These are phyloP conservation scores for Drosophila fuyamai DNA, from an alignment of 1,140 invertebrate species.

Conservation along the genomic window DNA sequence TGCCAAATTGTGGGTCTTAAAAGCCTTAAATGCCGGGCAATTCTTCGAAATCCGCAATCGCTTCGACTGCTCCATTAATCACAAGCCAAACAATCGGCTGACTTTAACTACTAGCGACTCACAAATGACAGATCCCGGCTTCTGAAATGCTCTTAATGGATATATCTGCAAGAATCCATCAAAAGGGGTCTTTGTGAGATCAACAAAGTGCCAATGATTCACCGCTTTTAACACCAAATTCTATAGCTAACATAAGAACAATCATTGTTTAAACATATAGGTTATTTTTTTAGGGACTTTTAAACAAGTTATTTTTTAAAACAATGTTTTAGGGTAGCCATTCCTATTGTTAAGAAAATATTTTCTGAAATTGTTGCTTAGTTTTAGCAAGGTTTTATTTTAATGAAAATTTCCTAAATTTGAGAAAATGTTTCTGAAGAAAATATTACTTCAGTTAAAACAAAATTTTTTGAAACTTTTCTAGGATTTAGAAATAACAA, in stretches of 20 bases:
- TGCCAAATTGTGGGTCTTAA: conserved; percentile 3
- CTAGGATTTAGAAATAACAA: no score
- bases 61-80: background rate
- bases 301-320: no score
- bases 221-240: background rate
- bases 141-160: conserved; percentile 10
- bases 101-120: background rate
- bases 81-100: conserved; percentile 6
- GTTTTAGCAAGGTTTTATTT: no score
- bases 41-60: conserved; percentile 5
- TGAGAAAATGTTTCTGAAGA: no score
- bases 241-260: background rate
- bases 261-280: background rate
- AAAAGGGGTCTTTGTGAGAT: background rate
- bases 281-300: no score
- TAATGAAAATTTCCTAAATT: no score
- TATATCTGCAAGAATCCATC: conserved; percentile 1
- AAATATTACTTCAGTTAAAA: no score
- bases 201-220: background rate
- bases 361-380: no score
- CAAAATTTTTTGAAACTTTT: no score
- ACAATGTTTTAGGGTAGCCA: no score
- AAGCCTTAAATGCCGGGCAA: background rate
- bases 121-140: conserved; percentile 6
- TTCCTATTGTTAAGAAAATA: no score